phyloP scores from a whole-genome alignment of 2,888 invertebrate genomes.

The Dryobota labecula region DNA sequence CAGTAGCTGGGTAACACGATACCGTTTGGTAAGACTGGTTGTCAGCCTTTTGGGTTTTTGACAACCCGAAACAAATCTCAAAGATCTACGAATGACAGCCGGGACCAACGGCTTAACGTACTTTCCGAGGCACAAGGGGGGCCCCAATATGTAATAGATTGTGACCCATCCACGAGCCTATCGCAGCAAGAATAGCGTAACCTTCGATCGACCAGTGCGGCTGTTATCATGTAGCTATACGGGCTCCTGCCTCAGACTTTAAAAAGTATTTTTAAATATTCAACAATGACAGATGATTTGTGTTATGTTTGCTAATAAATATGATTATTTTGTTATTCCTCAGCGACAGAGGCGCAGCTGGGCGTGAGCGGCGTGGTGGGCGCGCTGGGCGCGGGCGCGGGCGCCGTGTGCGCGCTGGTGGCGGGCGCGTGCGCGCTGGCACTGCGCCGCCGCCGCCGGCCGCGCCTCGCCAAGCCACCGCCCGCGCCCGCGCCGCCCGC shows the following conservation, averaged over 20 bases:
- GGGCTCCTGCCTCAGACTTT: background rate
- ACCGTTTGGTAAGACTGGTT: background rate
- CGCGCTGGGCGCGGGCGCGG: constrained; percentile 77
- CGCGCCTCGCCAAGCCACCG: constrained; percentile 72
- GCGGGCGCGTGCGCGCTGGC: constrained; percentile 79
- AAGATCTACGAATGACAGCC: background rate
- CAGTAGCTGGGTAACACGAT: background rate
- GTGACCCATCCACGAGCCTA: background rate
- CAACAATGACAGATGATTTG: background rate
- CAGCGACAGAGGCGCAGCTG: constrained; percentile 81
- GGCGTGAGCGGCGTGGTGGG: constrained; percentile 81
- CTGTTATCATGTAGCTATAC: background rate
- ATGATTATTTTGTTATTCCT: background rate
- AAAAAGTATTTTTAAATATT: background rate
- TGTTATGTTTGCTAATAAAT: background rate
- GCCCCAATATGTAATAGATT: background rate
- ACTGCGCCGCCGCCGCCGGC: constrained; percentile 76
- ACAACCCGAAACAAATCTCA: background rate
- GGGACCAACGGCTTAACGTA: background rate
- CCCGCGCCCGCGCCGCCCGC: constrained; percentile 67
- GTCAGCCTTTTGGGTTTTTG: background rate
- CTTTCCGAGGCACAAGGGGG: background rate
- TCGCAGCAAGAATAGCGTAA: background rate
- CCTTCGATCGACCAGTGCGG: background rate
- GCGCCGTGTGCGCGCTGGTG: constrained; percentile 77